These are phyloP conservation scores for Scomber colias DNA, from an alignment of 2,113 vertebrate species.

Conservation along the genomic window DNA sequence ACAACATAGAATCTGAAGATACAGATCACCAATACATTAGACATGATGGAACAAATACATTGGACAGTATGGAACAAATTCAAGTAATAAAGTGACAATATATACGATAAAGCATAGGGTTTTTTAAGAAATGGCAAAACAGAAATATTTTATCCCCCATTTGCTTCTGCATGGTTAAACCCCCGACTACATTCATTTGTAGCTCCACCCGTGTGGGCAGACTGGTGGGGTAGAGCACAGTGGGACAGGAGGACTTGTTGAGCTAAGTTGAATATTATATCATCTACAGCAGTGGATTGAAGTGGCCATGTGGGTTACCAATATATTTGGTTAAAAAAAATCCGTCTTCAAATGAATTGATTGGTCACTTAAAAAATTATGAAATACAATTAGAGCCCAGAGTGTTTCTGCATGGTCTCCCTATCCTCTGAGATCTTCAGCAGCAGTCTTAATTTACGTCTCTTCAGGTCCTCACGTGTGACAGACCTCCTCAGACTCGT, in stretches of 20 bases:
- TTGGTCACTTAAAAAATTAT: conserved; percentile 75
- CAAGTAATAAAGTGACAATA: conserved; percentile 80
- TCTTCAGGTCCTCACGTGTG: conserved; percentile 56
- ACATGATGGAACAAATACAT: conserved; percentile 76
- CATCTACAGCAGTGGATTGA: conserved; percentile 65
- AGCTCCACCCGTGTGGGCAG: conserved; percentile 68
- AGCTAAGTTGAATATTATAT: conserved; percentile 55
- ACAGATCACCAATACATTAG: conserved; percentile 77
- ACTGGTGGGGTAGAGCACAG: conserved; percentile 69
- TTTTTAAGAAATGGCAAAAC: conserved; percentile 66
- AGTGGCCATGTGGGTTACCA: conserved; percentile 65
- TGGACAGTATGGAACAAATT: conserved; percentile 74
- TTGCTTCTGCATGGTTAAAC: conserved; percentile 67
- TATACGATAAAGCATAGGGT: conserved; percentile 70
- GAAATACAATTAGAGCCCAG: conserved; percentile 78
- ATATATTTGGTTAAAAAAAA: conserved; percentile 67
- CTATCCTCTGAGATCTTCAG: conserved; percentile 72
- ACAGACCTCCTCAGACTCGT: conserved; percentile 46
- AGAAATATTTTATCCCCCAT: conserved; percentile 61
- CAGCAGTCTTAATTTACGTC: conserved; percentile 58
- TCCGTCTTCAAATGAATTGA: conserved; percentile 64
- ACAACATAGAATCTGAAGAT: conserved; percentile 80
- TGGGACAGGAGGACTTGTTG: conserved; percentile 62
- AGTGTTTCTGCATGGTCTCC: conserved; percentile 75
- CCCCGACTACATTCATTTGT: conserved; percentile 83